Percentiles rank a stretch among this genome's conserved stretches.
Evolutionary conservation across 2,113 vertebrate genomes (phyloP).

Genomic region (Cisticola juncidis): DNA sequence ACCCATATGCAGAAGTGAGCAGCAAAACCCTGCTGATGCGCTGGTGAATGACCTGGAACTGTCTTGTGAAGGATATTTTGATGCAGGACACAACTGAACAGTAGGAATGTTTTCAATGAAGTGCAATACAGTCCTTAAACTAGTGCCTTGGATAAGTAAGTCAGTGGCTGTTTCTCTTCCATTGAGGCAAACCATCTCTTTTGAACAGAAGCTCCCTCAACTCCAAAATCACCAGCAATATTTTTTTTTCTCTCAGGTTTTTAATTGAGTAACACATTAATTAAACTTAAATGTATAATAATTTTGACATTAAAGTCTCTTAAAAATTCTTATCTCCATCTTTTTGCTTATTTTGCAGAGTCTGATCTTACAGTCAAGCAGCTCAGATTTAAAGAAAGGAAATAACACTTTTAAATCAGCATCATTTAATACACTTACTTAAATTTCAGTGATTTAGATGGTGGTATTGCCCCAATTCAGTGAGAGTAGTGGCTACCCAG

Average conservation of each 20-base stretch:
- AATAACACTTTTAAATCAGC: background rate
- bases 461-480: background rate
- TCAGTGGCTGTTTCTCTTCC: background rate
- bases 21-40: background rate
- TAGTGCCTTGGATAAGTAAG: background rate
- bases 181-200: background rate
- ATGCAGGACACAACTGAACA: background rate
- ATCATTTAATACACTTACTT: background rate
- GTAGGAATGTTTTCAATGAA: background rate
- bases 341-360: background rate
- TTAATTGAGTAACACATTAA: background rate
- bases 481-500: background rate
- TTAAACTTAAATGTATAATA: background rate
- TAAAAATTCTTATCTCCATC: background rate
- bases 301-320: background rate
- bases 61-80: constrained; percentile 20
- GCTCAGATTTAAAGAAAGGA: background rate
- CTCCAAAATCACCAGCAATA: background rate
- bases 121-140: background rate
- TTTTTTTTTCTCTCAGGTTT: background rate
- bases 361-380: background rate
- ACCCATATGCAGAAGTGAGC: background rate
- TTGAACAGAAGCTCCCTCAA: background rate
- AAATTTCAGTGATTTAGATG: background rate
- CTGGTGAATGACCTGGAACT: constrained; percentile 17